phyloP scores from a whole-genome alignment of 37 sponge, comb jelly and placozoan species.

The Hormiphora californensis region DNA sequence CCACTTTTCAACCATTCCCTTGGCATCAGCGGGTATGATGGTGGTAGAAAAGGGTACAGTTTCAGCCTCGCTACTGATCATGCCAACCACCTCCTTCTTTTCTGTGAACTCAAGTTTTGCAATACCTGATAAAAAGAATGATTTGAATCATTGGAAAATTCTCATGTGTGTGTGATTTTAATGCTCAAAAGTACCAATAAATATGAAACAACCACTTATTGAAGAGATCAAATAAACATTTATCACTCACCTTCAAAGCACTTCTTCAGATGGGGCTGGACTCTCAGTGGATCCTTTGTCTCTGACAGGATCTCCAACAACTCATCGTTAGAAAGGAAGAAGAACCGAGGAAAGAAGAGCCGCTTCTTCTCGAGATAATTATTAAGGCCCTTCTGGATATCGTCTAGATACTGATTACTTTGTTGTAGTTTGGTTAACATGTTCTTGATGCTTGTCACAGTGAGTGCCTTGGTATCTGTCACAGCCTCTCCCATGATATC shows the following conservation, averaged over 20 bases:
- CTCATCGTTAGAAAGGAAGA: slow-evolving; percentile 84
- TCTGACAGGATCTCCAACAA: slow-evolving; percentile 99
- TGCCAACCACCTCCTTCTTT: slow-evolving; percentile 77
- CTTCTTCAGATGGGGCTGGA: slow-evolving; percentile 98
- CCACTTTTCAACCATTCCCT: slow-evolving; percentile 99
- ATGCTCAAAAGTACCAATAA: not conserved
- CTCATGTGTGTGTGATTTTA: not conserved
- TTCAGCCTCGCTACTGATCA: slow-evolving; percentile 94
- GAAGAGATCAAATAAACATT: not conserved
- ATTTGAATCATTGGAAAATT: not conserved
- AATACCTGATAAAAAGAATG: slow-evolving; percentile 53
- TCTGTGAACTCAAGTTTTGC: slow-evolving; percentile 88
- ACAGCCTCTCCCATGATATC: slow-evolving; percentile 87
- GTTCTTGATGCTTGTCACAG: slow-evolving; percentile 69
- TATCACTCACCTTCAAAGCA: slow-evolving; percentile 82
- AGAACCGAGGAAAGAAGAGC: slow-evolving; percentile 84
- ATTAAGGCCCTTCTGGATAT: slow-evolving; percentile 95
- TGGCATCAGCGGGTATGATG: slow-evolving; percentile 89
- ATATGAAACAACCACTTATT: not conserved
- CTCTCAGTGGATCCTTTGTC: slow-evolving; percentile 95
- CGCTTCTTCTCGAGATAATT: slow-evolving; percentile 97
- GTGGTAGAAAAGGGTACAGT: slow-evolving; percentile 75
- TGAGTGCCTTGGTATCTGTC: slow-evolving; percentile 74
- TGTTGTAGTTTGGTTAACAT: slow-evolving; percentile 76
- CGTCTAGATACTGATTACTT: slow-evolving; percentile 82